Conservation (phyloP, 2,888 invertebrate genomes). For the Pristionchus mayeri region DNA sequence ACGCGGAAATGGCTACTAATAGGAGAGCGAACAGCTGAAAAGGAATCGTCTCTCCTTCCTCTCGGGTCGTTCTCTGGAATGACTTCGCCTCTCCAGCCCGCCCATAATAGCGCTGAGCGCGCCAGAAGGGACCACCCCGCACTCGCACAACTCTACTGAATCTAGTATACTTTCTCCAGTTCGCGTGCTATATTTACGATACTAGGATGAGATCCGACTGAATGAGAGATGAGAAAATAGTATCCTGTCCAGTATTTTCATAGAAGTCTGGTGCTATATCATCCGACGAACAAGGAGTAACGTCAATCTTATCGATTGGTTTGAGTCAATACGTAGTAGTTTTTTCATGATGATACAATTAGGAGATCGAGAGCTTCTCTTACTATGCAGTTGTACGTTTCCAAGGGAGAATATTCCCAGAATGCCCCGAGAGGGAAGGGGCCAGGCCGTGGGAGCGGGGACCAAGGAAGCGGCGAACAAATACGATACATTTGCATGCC, state of each 20-base stretch:
- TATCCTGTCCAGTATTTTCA: too few relatives aligned
- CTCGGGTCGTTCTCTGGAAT: slow-evolving; percentile 28
- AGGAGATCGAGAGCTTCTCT: too few relatives aligned
- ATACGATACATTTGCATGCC: slow-evolving; percentile 35
- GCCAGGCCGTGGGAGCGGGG: background rate
- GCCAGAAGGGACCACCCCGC: slow-evolving; percentile 12
- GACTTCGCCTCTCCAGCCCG: background rate
- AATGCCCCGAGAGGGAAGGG: background rate
- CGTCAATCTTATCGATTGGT: too few relatives aligned
- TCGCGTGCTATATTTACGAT: too few relatives aligned
- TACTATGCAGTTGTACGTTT: background rate
- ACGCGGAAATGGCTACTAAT: background rate
- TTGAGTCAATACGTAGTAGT: background rate
- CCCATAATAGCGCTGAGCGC: background rate
- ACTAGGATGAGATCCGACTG: too few relatives aligned
- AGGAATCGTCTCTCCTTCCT: background rate
- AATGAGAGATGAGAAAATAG: too few relatives aligned
- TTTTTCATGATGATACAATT: background rate
- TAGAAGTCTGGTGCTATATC: too few relatives aligned
- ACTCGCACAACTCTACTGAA: background rate
- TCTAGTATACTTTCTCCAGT: background rate
- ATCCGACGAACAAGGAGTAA: too few relatives aligned
- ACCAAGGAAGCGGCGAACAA: background rate
- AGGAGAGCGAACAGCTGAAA: slow-evolving; percentile 18
- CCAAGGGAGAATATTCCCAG: background rate